Conservation (phyloP, 2,888 invertebrate species). For the Eupeodes luniger region DNA sequence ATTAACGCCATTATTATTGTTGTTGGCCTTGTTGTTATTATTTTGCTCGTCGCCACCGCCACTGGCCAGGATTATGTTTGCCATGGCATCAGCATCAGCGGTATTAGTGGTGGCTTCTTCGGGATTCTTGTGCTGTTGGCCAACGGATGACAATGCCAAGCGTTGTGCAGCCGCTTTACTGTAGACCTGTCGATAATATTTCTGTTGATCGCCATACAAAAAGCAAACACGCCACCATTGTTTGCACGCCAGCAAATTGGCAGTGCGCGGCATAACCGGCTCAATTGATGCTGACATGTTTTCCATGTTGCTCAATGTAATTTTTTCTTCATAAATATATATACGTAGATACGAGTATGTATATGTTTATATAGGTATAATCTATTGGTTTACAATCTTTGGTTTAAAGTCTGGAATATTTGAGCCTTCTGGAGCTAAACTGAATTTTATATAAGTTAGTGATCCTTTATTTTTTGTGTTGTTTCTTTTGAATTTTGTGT, state of each 20-base stretch:
- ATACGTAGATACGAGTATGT: too few relatives aligned
- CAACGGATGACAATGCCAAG: conserved; percentile 83
- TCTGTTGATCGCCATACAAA: conserved; percentile 94
- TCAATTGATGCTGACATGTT: conserved; percentile 82
- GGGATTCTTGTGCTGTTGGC: conserved; percentile 70
- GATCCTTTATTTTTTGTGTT: conserved; percentile 33
- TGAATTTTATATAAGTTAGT: conserved; percentile 53
- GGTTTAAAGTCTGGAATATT: conserved; percentile 55
- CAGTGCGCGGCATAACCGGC: conserved; percentile 85
- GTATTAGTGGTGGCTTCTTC: conserved; percentile 28
- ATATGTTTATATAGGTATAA: conserved; percentile 19
- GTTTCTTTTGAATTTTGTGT: background rate
- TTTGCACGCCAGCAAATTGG: conserved; percentile 92
- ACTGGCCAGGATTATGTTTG: conserved; percentile 54
- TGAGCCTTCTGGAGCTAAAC: conserved; percentile 32
- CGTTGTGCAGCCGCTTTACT: conserved; percentile 86
- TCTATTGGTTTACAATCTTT: conserved; percentile 73
- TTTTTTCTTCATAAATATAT: conserved; percentile 47
- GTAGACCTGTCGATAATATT: conserved; percentile 93
- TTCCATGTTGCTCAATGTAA: conserved; percentile 79
- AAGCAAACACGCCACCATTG: conserved; percentile 96
- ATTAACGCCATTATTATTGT: conserved; percentile 69
- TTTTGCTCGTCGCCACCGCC: conserved; percentile 78
- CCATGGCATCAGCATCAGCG: conserved; percentile 31
- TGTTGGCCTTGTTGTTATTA: conserved; percentile 75